Evolutionary conservation across 2,797 vertebrate genomes (phyloP).

Genomic region (Typhlichthys eigenmanni): DNA sequence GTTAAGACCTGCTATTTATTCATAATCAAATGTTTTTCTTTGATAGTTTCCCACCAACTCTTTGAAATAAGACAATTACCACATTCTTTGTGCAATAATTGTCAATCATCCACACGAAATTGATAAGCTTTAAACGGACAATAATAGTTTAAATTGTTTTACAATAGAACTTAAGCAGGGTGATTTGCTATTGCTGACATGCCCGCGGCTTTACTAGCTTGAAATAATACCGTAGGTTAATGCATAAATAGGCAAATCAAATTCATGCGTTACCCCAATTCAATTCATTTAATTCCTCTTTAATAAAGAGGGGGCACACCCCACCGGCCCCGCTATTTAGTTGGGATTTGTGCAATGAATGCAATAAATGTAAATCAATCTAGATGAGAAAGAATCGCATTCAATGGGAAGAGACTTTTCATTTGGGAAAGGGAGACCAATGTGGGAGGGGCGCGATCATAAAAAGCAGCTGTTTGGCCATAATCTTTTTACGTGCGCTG

Average conservation of each 20-base stretch:
- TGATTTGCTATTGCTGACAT: slow-evolving; percentile 70
- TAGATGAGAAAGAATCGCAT: slow-evolving; percentile 84
- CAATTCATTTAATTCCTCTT: slow-evolving; percentile 87
- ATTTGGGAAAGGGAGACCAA: slow-evolving; percentile 74
- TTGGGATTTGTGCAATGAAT: slow-evolving; percentile 81
- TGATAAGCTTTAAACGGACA: slow-evolving; percentile 76
- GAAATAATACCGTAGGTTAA: slow-evolving; percentile 77
- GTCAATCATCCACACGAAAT: slow-evolving; percentile 78
- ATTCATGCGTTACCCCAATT: slow-evolving; percentile 86
- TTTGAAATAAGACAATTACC: slow-evolving; percentile 74
- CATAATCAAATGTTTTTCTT: slow-evolving; percentile 53
- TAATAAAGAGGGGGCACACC: slow-evolving; percentile 81
- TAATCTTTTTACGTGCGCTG: slow-evolving; percentile 91
- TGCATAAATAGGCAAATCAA: slow-evolving; percentile 85
- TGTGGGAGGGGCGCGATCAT: slow-evolving; percentile 70
- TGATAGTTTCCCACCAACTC: slow-evolving; percentile 67
- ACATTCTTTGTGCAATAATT: slow-evolving; percentile 77
- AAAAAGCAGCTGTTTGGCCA: slow-evolving; percentile 88
- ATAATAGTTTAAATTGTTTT: slow-evolving; percentile 69
- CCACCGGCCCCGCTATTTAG: slow-evolving; percentile 72
- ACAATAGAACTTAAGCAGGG: slow-evolving; percentile 71
- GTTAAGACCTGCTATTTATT: slow-evolving; percentile 46
- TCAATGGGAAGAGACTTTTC: slow-evolving; percentile 79
- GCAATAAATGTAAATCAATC: slow-evolving; percentile 90
- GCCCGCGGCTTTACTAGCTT: slow-evolving; percentile 72